A percentile compares a stretch with the other conserved stretches of the same genome.
These are phyloP conservation scores for Eutrigla gurnardus DNA, from an alignment of 2,797 vertebrate species.

Conservation along the genomic window DNA sequence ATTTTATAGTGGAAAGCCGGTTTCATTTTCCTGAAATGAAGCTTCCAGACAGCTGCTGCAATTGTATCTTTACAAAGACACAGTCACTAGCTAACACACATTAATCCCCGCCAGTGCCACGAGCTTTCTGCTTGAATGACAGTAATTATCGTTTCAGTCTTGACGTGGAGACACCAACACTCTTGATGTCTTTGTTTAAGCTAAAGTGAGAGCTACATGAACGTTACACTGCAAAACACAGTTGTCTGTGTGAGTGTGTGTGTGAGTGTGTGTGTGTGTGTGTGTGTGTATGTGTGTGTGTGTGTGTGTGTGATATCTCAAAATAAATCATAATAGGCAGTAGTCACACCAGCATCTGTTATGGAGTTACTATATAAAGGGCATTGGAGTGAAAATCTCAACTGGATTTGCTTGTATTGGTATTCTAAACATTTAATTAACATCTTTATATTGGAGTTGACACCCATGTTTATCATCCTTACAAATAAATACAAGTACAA, in stretches of 20 bases:
- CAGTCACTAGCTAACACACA: conserved; percentile 56
- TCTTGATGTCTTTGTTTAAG: conserved; percentile 75
- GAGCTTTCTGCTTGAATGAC: conserved; percentile 74
- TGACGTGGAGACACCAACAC: conserved; percentile 61
- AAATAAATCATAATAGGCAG: background rate
- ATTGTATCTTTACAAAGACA: conserved; percentile 59
- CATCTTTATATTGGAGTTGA: too few species aligned
- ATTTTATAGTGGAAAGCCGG: conserved; percentile 19
- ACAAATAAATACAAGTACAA: too few species aligned
- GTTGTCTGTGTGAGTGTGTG: background rate
- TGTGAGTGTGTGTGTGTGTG: background rate
- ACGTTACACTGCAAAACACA: conserved; percentile 10
- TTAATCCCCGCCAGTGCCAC: conserved; percentile 64
- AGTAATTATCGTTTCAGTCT: conserved; percentile 75
- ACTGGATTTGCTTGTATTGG: background rate
- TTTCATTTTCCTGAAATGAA: conserved; percentile 30
- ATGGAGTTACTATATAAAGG: background rate
- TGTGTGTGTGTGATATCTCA: conserved; percentile 5
- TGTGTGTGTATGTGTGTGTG: conserved; percentile 1
- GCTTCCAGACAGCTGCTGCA: conserved; percentile 56
- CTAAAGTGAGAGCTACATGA: conserved; percentile 45
- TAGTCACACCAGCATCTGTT: background rate
- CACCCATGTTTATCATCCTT: too few species aligned
- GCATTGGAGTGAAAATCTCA: background rate
- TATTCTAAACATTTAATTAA: background rate